Evolutionary conservation across 2,888 invertebrate species (phyloP).

Genomic region (Patella ulyssiponensis): DNA sequence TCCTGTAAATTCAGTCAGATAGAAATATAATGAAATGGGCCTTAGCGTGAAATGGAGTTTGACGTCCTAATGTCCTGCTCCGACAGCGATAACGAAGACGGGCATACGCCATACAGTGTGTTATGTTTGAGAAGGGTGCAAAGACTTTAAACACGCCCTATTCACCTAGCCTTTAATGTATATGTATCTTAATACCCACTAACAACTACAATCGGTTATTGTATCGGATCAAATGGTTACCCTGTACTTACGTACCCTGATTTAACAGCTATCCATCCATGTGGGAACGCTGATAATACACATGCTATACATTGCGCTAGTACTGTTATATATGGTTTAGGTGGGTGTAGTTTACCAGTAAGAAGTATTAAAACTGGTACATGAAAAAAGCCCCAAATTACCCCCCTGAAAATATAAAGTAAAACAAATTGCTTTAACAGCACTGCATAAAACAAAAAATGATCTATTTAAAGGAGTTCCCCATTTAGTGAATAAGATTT

Average conservation of each 20-base stretch:
- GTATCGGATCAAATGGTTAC: too few species aligned
- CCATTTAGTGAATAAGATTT: too few species aligned
- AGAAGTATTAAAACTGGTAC: constrained; percentile 55
- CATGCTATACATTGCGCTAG: constrained; percentile 46
- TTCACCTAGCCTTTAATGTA: too few species aligned
- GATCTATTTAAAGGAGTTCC: neutral
- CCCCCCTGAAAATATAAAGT: constrained; percentile 44
- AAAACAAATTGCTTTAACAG: neutral
- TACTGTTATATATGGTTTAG: constrained; percentile 40
- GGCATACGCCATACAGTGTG: too few species aligned
- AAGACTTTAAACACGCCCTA: too few species aligned
- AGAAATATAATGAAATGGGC: neutral
- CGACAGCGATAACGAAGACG: too few species aligned
- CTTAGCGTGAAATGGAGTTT: neutral
- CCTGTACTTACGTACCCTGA: constrained; percentile 41
- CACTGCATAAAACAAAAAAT: too few species aligned
- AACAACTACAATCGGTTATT: too few species aligned
- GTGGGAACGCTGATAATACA: constrained; percentile 43
- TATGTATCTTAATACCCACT: too few species aligned
- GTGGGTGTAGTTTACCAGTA: constrained; percentile 31
- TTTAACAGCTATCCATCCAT: constrained; percentile 52
- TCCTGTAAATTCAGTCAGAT: neutral
- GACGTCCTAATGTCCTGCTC: too few species aligned
- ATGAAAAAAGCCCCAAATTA: constrained; percentile 56
- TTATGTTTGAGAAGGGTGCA: too few species aligned